A percentile compares a stretch with the other conserved stretches of the same genome.
phyloP scores from a whole-genome alignment of 2,113 vertebrate genomes.

The Leucopsar rothschildi region DNA sequence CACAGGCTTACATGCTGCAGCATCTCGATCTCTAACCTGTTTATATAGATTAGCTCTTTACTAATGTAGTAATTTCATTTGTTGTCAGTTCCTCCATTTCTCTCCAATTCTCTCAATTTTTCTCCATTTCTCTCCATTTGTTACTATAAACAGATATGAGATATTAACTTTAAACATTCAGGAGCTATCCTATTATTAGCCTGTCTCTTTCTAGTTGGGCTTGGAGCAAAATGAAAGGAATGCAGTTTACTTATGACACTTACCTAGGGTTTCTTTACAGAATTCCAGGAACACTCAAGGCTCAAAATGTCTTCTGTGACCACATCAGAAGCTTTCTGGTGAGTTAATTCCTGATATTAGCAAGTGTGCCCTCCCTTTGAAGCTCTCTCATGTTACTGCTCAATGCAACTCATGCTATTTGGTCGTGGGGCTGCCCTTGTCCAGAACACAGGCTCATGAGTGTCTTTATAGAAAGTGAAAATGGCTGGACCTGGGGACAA shows the following conservation, averaged over 20 bases:
- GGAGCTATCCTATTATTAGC: background rate
- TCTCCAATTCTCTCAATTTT: background rate
- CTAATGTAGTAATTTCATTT: background rate
- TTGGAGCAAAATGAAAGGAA: background rate
- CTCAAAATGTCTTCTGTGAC: background rate
- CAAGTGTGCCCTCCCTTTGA: background rate
- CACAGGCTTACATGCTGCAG: background rate
- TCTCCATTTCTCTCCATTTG: background rate
- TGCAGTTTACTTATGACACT: background rate
- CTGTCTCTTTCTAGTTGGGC: background rate
- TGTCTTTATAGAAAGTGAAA: background rate
- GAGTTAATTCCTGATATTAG: background rate
- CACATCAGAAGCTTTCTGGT: background rate
- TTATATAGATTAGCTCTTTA: background rate
- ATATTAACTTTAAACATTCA: background rate
- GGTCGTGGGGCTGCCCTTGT: background rate
- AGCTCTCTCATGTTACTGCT: background rate
- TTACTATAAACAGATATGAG: background rate
- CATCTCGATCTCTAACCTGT: background rate
- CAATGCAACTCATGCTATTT: background rate
- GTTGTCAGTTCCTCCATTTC: background rate
- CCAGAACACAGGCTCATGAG: accelerated
- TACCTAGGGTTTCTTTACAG: background rate
- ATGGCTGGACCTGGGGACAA: background rate
- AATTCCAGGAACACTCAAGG: background rate